Evolutionary conservation across 2,113 vertebrate species (phyloP), one percentile per base, ranked within the genome.

Genomic region (Steatornis caripensis): DNA sequence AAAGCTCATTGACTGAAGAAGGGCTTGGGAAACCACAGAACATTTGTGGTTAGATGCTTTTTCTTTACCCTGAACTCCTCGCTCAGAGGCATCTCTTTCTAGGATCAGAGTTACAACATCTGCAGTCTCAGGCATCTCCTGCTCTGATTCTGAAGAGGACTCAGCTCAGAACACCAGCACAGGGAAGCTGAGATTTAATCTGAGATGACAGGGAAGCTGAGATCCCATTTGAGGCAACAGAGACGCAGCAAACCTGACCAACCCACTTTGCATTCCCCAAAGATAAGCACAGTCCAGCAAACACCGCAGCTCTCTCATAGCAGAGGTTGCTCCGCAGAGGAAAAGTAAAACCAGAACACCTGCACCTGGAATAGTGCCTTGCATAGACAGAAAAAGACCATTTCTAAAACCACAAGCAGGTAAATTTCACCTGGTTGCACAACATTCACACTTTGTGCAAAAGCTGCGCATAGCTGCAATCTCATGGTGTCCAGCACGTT

Each of bases 401-500:
- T 89, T 64, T 71, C 78, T 62, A 94, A 95, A 95, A 23, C 45
- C n/a, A 76, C 39, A 8, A 87, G 78, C 26, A 75, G 27, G 41
- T 20, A 89, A 82, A 58, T 54, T 69, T 81, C 84, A 78, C 70
- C 60, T 27, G 16, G 11, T 36, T 54, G 34, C 49, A 51, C 21
- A 22, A 57, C 20, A 61, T 37, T 75, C 27, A 8, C 13, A 23
- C 36, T 41, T 78, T 3, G 32, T 80, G 84, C 69, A 62, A 29
- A 92, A 75, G 23, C 87, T 93, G 46, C 75, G 75, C 75, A 64
- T 20, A 87, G 66, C 84, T 84, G 46, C 3, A 10, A n/a, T 41
- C 55, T 68, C 75, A n/a, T 1, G 5, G 58, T 9, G 5, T 16
- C 36, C 75, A 32, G 22, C 0, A 0, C 15, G 0, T 48, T 64